A percentile compares a stretch with the other conserved stretches of the same genome.
Conservation (phyloP, 2,113 vertebrate species). For the Percopsis transmontana region DNA sequence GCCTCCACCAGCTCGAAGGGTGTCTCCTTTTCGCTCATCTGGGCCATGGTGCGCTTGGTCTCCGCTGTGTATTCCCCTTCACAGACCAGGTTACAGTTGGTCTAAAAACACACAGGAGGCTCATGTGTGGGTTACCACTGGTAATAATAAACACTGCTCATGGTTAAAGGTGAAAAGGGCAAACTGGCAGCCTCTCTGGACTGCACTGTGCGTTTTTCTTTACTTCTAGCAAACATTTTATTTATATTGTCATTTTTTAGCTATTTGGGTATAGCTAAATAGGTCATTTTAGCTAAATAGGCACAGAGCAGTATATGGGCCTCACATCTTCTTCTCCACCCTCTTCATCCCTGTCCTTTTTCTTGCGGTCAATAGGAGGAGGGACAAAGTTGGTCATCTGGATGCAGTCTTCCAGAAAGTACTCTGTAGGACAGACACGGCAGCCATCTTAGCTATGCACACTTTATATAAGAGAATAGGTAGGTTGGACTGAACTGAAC, state of each 20-base stretch:
- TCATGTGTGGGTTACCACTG: neutral
- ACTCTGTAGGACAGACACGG: constrained; percentile 78
- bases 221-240: no score
- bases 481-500: neutral
- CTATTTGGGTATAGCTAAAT: no score
- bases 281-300: no score
- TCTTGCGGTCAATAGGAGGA: constrained; percentile 90
- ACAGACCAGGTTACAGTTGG: constrained; percentile 91
- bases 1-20: constrained; percentile 95
- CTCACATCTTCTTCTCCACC: constrained; percentile 88
- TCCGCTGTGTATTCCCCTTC: constrained; percentile 85
- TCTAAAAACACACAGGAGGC: constrained; percentile 63
- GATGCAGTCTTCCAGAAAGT: constrained; percentile 95
- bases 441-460: neutral
- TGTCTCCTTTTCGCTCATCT: constrained; percentile 92
- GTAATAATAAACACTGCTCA: no score
- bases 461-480: neutral
- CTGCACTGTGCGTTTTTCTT: no score
- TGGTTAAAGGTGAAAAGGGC: no score
- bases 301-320: neutral
- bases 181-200: no score
- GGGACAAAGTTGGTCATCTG: constrained; percentile 95
- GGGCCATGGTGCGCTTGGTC: constrained; percentile 88
- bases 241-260: no score
- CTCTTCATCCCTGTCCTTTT: constrained; percentile 94